Evolutionary conservation across 2,888 invertebrate genomes (phyloP).

Genomic region (Deilephila elpenor): DNA sequence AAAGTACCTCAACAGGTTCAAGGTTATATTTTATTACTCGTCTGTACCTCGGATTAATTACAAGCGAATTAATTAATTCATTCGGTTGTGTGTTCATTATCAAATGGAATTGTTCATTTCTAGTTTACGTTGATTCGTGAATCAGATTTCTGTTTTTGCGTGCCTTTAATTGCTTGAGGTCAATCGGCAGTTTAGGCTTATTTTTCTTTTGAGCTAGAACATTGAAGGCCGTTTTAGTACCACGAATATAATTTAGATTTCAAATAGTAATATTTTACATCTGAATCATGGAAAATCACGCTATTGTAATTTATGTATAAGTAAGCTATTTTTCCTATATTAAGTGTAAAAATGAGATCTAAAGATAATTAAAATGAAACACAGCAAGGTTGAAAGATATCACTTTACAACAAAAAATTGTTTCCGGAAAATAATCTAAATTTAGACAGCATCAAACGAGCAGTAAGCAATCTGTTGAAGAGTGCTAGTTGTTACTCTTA

Average conservation of each 20-base stretch:
- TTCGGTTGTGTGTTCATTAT: conserved; percentile 18
- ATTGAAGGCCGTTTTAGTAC: background rate
- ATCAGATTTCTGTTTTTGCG: conserved; percentile 6
- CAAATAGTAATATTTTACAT: background rate
- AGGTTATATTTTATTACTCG: conserved; percentile 39
- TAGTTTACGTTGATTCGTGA: background rate
- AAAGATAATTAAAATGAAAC: too few relatives aligned
- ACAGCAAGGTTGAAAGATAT: too few relatives aligned
- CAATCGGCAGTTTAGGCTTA: background rate
- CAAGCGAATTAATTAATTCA: conserved; percentile 11
- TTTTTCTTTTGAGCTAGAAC: background rate
- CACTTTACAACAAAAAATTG: too few relatives aligned
- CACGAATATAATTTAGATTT: conserved; percentile 3
- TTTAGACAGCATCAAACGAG: too few relatives aligned
- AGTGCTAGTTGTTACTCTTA: too few relatives aligned
- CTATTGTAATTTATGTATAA: background rate
- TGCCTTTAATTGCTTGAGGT: conserved; percentile 18
- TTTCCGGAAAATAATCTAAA: too few relatives aligned
- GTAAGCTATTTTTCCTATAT: background rate
- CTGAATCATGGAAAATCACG: background rate
- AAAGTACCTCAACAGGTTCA: conserved; percentile 51
- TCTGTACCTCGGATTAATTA: conserved; percentile 9
- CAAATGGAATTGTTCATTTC: background rate
- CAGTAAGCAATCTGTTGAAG: too few relatives aligned
- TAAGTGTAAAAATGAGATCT: too few relatives aligned